Base-by-base conservation (phyloP, 2,888 invertebrate genomes). In the Gnatocerus cornutus region DNA sequence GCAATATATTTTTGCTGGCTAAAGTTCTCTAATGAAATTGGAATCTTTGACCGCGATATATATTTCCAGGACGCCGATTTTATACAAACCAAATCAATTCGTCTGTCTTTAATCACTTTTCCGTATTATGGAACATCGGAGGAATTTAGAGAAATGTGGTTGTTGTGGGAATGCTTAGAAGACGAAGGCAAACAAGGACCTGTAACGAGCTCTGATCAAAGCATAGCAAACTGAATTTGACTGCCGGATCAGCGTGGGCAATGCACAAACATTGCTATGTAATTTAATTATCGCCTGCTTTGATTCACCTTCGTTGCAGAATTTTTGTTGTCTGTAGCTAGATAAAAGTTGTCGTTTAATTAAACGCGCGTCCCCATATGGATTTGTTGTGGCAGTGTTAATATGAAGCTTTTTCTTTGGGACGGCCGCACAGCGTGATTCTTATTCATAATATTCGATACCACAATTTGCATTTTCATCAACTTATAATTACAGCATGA, bases 171-270 rank as follows among this genome's bases (percentile, higher is more conserved):
- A 59, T 33, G 56, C 53, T 61, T 55, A 56, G 71, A 69, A 73
- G 64, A 66, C 67, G 74, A 56, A 59, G 62, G 72, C 72, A 75
- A 77, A 78, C 74, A 74, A 73, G 74, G 67, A 72, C 41, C 74
- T 71, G 75, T 76, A 79, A 78, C 77, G 75, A 80, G 78, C 75
- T 73, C 72, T 79, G 80, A 81, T 81, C 80, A 80, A 80, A 81
- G 80, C 78, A 72, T 68, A 68, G 77, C 72, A 79, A 80, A 80
- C 78, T 78, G 77, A 79, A 80, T 80, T 80, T 79, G 78, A 79
- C 80, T 79, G 77, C 75, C 78, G 76, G 74, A 78, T 75, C 76
- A 76, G 75, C 75, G 74, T 71, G 74, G 78, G 78, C 77, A 78
- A 74, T 79, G 75, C 76, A 76, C 79, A 80, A 79, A 80, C 78